Evolutionary conservation across 2,888 invertebrate species (phyloP).

Genomic region (Diaperis boleti): DNA sequence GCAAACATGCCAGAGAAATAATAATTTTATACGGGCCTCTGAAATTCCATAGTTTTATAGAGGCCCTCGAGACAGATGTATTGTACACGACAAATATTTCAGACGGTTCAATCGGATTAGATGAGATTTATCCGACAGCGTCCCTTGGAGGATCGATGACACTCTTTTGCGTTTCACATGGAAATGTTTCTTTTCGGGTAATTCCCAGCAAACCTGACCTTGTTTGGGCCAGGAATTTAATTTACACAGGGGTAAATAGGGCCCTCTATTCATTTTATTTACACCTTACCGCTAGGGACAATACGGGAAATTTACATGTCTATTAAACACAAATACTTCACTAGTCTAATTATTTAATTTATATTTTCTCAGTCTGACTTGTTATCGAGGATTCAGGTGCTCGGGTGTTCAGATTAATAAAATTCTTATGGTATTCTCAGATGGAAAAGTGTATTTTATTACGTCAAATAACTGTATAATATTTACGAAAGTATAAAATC

Average conservation of each 20-base stretch:
- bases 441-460: too few relatives aligned
- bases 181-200: conserved; percentile 27
- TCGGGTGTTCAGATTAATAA: too few relatives aligned
- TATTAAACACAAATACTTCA: too few relatives aligned
- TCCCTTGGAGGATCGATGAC: conserved; percentile 22
- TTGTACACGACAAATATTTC: conserved; percentile 20
- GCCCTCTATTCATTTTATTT: too few relatives aligned
- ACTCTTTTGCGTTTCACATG: conserved; percentile 29
- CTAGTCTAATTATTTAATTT: too few relatives aligned
- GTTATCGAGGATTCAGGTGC: too few relatives aligned
- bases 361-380: too few relatives aligned
- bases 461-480: too few relatives aligned
- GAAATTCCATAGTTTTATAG: conserved; percentile 28
- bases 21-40: conserved; percentile 10
- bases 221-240: conserved; percentile 12
- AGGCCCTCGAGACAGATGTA: conserved; percentile 15
- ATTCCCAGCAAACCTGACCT: conserved; percentile 16
- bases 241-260: not conserved
- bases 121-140: conserved; percentile 26
- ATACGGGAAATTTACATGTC: too few relatives aligned
- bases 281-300: too few relatives aligned
- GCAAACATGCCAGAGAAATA: not conserved
- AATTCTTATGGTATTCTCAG: too few relatives aligned
- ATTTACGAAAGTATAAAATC: too few relatives aligned
- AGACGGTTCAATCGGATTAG: conserved; percentile 30